Conservation (phyloP, 2,113 vertebrate species). For the Tricholaema leucomelas region DNA sequence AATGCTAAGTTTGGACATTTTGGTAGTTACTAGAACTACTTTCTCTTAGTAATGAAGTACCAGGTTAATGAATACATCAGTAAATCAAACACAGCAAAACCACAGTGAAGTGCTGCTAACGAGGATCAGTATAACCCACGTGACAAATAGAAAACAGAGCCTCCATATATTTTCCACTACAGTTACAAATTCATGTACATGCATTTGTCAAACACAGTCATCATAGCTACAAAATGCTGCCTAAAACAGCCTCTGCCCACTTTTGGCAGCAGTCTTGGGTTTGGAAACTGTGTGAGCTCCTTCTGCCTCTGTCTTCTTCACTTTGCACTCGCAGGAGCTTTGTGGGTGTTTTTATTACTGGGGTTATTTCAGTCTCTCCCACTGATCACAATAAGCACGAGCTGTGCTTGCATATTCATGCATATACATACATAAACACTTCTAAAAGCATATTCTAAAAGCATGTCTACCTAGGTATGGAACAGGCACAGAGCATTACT, state of each 20-base stretch:
- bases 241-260: not conserved
- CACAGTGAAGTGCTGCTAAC: not conserved
- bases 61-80: not conserved
- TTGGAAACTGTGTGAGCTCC: not conserved
- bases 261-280: not conserved
- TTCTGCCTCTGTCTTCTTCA: not conserved
- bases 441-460: not conserved
- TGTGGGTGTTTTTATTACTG: not conserved
- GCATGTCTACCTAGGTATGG: not conserved
- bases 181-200: not conserved
- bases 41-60: not conserved
- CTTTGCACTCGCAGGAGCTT: not conserved
- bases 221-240: not conserved
- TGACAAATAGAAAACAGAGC: not conserved
- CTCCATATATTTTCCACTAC: not conserved
- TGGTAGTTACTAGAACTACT: not conserved
- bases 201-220: not conserved
- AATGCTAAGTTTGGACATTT: not conserved
- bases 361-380: not conserved
- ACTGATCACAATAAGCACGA: not conserved
- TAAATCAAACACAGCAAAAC: not conserved
- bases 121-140: not conserved
- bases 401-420: not conserved
- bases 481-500: not conserved
- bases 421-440: not conserved